Conservation (phyloP, 30 jellyfish, hydroid and myxozoan species). For the Aurelia coerulea region DNA sequence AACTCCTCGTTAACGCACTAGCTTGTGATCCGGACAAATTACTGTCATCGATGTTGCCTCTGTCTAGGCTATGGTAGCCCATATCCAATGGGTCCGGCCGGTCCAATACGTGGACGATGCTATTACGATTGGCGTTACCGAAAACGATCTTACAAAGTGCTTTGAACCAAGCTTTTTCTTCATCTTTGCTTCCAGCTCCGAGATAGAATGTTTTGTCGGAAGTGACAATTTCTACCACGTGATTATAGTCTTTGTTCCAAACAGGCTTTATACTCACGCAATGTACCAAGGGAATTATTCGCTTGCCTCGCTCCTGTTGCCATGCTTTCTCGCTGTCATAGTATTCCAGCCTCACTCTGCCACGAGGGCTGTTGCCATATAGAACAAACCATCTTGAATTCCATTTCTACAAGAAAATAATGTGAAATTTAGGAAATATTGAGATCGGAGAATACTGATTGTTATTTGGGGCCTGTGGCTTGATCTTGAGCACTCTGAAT, state of each 20-base stretch:
- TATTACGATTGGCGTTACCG: constrained; percentile 93
- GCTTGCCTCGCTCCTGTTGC: constrained; percentile 97
- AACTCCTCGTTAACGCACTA: constrained; percentile 31
- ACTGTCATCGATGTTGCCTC: constrained; percentile 67
- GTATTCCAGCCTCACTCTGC: constrained; percentile 96
- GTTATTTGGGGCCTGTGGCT: no score
- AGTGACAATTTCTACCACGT: constrained; percentile 93
- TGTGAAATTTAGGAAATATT: no score
- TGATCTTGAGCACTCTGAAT: no score
- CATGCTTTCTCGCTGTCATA: constrained; percentile 93
- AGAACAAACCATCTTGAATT: constrained; percentile 97
- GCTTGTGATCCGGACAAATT: constrained; percentile 26
- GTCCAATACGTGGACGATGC: constrained; percentile 88
- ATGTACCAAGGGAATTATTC: constrained; percentile 91
- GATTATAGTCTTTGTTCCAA: constrained; percentile 97
- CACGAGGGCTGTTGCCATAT: constrained; percentile 93
- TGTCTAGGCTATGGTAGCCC: constrained; percentile 97
- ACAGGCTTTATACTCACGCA: constrained; percentile 98
- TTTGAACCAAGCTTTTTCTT: constrained; percentile 96
- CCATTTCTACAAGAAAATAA: constrained; percentile 85
- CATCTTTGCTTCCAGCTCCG: constrained; percentile 98
- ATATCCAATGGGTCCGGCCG: constrained; percentile 84
- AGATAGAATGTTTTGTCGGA: constrained; percentile 92
- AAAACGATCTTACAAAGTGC: constrained; percentile 90
- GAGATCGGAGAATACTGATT: no score